A percentile compares a stretch with the other conserved stretches of the same genome.
These are phyloP conservation scores for Lycocerus yunnanus DNA, from an alignment of 2,888 invertebrate genomes.

Conservation along the genomic window DNA sequence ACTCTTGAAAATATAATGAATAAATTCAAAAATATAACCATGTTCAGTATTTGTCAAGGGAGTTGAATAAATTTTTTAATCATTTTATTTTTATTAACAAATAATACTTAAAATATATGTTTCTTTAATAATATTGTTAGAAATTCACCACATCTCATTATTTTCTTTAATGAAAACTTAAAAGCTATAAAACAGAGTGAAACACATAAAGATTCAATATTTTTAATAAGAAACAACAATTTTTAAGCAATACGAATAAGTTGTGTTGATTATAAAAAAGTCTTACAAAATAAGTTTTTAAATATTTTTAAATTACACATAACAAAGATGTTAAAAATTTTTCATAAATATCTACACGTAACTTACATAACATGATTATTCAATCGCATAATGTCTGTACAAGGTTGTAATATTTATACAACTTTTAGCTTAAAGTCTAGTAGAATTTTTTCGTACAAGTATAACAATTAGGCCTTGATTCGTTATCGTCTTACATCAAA, in stretches of 20 bases:
- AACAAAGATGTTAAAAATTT: background rate
- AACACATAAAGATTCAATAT: background rate
- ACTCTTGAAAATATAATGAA: no score
- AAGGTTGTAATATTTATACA: background rate
- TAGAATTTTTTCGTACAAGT: background rate
- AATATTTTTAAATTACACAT: background rate
- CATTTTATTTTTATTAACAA: no score
- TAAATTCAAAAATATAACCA: no score
- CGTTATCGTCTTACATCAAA: background rate
- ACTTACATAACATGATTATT: background rate
- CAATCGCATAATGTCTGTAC: background rate
- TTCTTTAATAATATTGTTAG: no score
- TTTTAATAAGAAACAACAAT: background rate
- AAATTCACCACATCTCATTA: no score
- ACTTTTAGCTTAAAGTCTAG: background rate
- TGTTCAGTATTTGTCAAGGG: no score
- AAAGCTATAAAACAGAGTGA: background rate
- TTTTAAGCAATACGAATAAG: background rate
- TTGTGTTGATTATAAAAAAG: background rate
- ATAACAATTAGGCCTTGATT: background rate
- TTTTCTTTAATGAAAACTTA: no score
- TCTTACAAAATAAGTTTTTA: background rate
- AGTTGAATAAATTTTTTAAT: no score
- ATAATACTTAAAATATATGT: no score
- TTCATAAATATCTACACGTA: background rate